Evolutionary conservation across 2,888 invertebrate genomes (phyloP).

Genomic region (Apamea crenata): DNA sequence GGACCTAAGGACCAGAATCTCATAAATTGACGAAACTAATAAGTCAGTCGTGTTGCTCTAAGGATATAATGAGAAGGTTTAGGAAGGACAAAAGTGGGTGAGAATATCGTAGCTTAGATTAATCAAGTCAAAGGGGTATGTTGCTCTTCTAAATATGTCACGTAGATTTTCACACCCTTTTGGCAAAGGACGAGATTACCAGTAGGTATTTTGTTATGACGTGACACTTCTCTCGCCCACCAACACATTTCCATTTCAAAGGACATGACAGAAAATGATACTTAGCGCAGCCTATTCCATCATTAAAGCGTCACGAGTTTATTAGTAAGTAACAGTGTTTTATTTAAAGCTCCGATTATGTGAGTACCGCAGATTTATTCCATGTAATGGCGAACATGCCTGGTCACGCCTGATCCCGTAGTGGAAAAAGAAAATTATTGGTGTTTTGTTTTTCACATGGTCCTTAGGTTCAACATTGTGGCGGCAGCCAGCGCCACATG

Average conservation of each 20-base stretch:
- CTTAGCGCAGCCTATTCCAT: not conserved
- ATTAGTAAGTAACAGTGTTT: not conserved
- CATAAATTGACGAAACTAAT: constrained; percentile 41
- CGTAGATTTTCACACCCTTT: not conserved
- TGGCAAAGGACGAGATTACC: not conserved
- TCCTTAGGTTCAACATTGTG: not conserved
- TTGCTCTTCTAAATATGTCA: constrained; percentile 10
- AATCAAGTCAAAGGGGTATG: constrained; percentile 29
- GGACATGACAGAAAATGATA: not conserved
- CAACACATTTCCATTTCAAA: not conserved
- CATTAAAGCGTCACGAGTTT: not conserved
- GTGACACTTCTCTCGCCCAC: not conserved
- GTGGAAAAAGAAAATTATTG: not conserved
- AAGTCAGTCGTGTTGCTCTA: constrained; percentile 28
- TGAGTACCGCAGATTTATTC: not conserved
- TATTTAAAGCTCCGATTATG: not conserved
- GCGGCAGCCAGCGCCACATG: too few species aligned
- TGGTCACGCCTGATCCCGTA: too few species aligned
- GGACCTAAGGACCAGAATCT: constrained; percentile 20
- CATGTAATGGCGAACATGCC: not conserved
- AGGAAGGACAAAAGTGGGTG: constrained; percentile 2
- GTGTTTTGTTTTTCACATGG: not conserved
- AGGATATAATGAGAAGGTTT: constrained; percentile 28
- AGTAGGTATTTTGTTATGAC: not conserved
- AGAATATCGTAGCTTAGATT: constrained; percentile 24